Percentiles rank a stretch among this genome's conserved stretches.
These are phyloP conservation scores for Melolontha melolontha DNA, from an alignment of 2,888 invertebrate species.

Conservation along the genomic window DNA sequence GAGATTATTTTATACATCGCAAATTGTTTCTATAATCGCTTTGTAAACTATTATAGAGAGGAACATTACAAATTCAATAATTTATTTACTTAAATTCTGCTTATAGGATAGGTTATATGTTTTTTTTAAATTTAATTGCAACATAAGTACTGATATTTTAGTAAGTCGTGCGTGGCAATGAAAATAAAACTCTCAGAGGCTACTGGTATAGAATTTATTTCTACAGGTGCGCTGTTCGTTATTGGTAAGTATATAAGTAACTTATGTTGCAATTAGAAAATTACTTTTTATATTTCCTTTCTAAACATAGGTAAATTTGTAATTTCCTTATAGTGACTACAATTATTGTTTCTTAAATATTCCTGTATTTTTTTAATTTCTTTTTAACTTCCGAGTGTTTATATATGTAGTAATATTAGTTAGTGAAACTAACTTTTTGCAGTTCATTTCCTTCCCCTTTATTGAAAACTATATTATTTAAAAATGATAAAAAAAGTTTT, in stretches of 20 bases:
- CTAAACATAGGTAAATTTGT: neutral
- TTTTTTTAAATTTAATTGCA: too few species aligned
- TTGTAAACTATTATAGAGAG: constrained; percentile 14
- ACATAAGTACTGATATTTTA: too few species aligned
- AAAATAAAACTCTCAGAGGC: too few species aligned
- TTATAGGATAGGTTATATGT: too few species aligned
- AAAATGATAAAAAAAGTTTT: constrained; percentile 25
- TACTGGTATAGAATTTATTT: neutral
- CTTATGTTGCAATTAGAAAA: too few species aligned
- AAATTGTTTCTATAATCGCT: constrained; percentile 14
- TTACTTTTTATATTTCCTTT: too few species aligned
- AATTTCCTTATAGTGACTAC: neutral
- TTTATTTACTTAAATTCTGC: constrained; percentile 6
- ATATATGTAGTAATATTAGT: constrained; percentile 19
- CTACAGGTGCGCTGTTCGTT: too few species aligned
- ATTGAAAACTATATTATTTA: too few species aligned
- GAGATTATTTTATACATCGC: constrained; percentile 34
- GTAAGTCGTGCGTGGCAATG: too few species aligned
- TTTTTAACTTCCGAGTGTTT: constrained; percentile 31
- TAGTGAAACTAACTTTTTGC: constrained; percentile 37
- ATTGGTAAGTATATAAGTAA: too few species aligned
- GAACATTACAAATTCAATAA: neutral
- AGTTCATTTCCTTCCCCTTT: neutral
- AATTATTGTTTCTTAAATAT: neutral
- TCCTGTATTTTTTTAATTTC: neutral